Evolutionary conservation across 2,113 vertebrate genomes (phyloP), one percentile per base, ranked within the genome.

Genomic region (Nanorana parkeri): DNA sequence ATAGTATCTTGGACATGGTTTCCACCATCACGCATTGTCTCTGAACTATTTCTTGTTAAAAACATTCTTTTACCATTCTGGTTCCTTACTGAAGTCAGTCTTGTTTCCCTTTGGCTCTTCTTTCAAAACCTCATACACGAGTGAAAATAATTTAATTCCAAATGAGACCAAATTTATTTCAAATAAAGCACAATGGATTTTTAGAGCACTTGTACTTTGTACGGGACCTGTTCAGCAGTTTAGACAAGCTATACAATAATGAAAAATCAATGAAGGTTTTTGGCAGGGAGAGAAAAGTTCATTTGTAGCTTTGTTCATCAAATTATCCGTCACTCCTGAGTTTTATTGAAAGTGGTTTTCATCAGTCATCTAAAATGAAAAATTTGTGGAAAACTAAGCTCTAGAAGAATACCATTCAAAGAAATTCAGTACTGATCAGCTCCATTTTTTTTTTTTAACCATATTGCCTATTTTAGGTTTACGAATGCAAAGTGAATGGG

Each of bases 11-110:
- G 8, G 32, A 20, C 19, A n/a, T 36, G 64, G 29, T 67, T 36
- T 36, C 65, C 20, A 67, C 3, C 17, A 11, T 73, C 17, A 1
- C 5, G 11, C 29, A 52, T 19, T 7, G 36, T 24, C 23, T 41
- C 69, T 20, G 28, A 41, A 41, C 7, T 52, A 24, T n/a, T 19
- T 24, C 20, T 56, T 13, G n/a, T n/a, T n/a, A n/a, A n/a, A n/a
- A n/a, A n/a, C n/a, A n/a, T 56, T 73, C 26, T 29, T n/a, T 24
- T 26, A 21, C 63, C 24, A 13, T 20, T 32, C 11, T 20, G 3
- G 69, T 21, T 74, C 36, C 72, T 55, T 74, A 23, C 68, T 17
- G 16, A 17, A 64, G 24, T 68, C 20, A 68, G 21, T 68, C 41
- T 10, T 10, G 15, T 19, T 21, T 68, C 16, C 19, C 36, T 13